phyloP scores from a whole-genome alignment of 2,888 invertebrate species.

The Eledone cirrhosa region DNA sequence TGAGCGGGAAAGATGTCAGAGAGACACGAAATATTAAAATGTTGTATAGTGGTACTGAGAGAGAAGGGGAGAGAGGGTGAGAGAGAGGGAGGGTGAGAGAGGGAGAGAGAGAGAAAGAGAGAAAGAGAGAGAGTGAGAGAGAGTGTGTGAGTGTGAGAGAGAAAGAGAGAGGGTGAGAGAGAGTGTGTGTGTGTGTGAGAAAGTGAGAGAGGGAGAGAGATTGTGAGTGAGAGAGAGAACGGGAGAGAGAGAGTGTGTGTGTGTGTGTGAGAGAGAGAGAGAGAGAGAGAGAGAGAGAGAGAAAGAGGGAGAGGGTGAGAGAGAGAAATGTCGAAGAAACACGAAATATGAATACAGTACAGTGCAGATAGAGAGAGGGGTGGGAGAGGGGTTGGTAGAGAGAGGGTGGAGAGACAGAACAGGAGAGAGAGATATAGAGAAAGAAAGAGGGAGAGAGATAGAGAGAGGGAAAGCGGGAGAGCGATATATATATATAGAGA shows the following conservation, averaged over 20 bases:
- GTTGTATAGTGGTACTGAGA: no score
- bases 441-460: background rate
- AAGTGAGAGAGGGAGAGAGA: background rate
- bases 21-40: no score
- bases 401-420: background rate
- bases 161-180: background rate
- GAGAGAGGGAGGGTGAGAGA: no score
- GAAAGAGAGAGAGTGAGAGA: background rate
- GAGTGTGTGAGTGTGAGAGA: background rate
- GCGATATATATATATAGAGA: no score
- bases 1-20: no score
- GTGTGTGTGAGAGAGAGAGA: background rate
- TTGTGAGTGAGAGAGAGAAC: background rate
- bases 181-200: background rate
- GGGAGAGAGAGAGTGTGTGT: background rate
- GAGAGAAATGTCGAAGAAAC: background rate
- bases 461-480: no score
- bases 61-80: no score
- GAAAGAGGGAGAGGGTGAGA: background rate
- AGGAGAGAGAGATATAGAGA: background rate
- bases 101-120: no score
- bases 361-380: no score
- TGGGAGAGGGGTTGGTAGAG: background rate
- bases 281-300: background rate
- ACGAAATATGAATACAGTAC: no score